Base-by-base conservation (phyloP, 2,888 invertebrate genomes). In the Sphinx pinastri region DNA sequence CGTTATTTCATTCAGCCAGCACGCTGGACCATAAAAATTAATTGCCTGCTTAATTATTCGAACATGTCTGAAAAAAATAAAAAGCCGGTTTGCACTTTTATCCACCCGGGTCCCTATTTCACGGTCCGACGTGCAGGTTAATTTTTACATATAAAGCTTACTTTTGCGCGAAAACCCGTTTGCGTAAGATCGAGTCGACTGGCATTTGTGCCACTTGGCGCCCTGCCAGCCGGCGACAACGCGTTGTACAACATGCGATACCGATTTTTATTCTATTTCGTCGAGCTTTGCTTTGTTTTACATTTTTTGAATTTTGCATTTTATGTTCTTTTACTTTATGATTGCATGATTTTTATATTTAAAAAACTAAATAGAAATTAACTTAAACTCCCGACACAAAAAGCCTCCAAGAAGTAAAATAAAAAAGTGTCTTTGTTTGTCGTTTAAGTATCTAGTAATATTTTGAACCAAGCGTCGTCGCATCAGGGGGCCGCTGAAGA, bases 41-140 rank as follows among this genome's bases (percentile, higher is more conserved):
- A 49, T 49, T 63, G 63, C n/a, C 19, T 16, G 60, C 63, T 19
- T 49, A 49, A 47, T 47, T 47, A 60, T 63, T 19, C 47, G 19
- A 49, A 49, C 49, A 63, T 49, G 19, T 19, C 47, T 12, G 11
- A 10, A 16, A 16, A 47, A 47, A 60, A 47, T 10, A n/a, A 47
- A 63, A 49, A 19, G 12, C 47, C 45, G 47, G 0, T 63, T 63
- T 49, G 19, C 63, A 63, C 49, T 63, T 55, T 60, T 63, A 47
- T 16, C 58, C 31, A 55, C n/a, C 13, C 63, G 38, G 51, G 55
- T 14, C 45, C 14, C 19, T 19, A 52, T 63, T 63, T 63, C 49
- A 63, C 49, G 63, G 49, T 63, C 63, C 49, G 55, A 31, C 16
- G 59, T 31, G 68, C 51, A 71, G 49, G 63, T 49, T 63, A 63